phyloP scores from a whole-genome alignment of 2,888 invertebrate genomes.

The Lordiphosa fenestrarum region DNA sequence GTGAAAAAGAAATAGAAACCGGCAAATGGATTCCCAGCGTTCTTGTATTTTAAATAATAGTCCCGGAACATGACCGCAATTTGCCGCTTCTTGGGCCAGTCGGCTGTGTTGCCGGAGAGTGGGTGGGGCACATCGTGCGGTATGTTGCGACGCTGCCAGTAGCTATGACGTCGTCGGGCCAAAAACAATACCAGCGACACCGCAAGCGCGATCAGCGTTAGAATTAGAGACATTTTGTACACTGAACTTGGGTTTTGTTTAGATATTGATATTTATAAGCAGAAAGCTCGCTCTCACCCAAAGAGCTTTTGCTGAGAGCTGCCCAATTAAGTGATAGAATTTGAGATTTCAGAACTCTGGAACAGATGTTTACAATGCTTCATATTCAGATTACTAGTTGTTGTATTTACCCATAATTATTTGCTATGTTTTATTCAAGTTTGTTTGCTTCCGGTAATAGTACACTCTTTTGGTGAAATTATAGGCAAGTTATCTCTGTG shows the following conservation, averaged over 20 bases:
- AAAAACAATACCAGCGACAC: constrained; percentile 38
- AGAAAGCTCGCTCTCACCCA: background rate
- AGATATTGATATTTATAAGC: background rate
- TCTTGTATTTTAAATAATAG: constrained; percentile 46
- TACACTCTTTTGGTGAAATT: too few species aligned
- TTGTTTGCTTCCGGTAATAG: too few species aligned
- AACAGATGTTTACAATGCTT: too few species aligned
- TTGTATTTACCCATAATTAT: too few species aligned
- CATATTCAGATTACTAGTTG: too few species aligned
- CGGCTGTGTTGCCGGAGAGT: constrained; percentile 53
- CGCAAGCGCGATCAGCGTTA: constrained; percentile 37
- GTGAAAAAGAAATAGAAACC: constrained; percentile 64
- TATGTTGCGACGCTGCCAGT: constrained; percentile 66
- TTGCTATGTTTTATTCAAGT: too few species aligned
- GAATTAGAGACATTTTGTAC: constrained; percentile 42
- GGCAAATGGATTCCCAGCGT: constrained; percentile 49
- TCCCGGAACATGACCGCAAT: constrained; percentile 45
- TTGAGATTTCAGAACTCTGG: too few species aligned
- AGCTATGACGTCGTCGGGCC: constrained; percentile 35
- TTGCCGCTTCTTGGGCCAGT: constrained; percentile 44
- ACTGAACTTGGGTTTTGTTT: constrained; percentile 27
- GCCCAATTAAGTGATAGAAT: too few species aligned
- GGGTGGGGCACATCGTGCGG: constrained; percentile 56
- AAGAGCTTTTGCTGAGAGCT: too few species aligned
- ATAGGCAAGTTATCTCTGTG: too few species aligned